These are phyloP conservation scores for Balearica regulorum DNA, from an alignment of 2,797 vertebrate genomes.

Conservation along the genomic window DNA sequence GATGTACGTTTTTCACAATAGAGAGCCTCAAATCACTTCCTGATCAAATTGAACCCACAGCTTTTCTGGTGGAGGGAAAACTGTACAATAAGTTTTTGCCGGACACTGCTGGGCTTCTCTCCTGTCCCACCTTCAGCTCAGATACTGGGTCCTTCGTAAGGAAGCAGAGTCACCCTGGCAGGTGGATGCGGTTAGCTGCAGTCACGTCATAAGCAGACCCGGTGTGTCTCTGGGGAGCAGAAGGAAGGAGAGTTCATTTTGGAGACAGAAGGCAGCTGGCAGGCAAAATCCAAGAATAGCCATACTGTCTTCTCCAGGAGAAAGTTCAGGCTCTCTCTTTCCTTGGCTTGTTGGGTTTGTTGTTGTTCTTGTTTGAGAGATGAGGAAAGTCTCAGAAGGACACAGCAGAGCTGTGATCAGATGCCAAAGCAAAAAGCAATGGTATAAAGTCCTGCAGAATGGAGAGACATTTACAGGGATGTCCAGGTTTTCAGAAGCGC, in stretches of 20 bases:
- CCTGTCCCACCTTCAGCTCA: not conserved
- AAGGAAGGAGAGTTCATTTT: not conserved
- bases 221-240: not conserved
- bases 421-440: not conserved
- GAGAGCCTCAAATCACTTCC: not conserved
- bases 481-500: not conserved
- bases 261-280: slow-evolving; percentile 31
- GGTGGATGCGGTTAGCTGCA: slow-evolving; percentile 4
- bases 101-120: not conserved
- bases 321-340: slow-evolving; percentile 33
- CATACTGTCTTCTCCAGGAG: slow-evolving; percentile 3
- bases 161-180: not conserved
- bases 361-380: slow-evolving; percentile 51
- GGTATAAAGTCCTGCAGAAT: not conserved
- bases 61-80: not conserved
- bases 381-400: slow-evolving; percentile 16
- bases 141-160: not conserved
- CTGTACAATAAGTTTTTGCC: not conserved
- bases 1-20: not conserved
- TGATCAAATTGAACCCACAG: not conserved
- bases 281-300: not conserved
- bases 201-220: not conserved
- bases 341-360: not conserved
- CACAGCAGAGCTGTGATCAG: not conserved
- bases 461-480: not conserved